phyloP scores from a whole-genome alignment of 2,888 invertebrate species.

The Drosophila atripex region DNA sequence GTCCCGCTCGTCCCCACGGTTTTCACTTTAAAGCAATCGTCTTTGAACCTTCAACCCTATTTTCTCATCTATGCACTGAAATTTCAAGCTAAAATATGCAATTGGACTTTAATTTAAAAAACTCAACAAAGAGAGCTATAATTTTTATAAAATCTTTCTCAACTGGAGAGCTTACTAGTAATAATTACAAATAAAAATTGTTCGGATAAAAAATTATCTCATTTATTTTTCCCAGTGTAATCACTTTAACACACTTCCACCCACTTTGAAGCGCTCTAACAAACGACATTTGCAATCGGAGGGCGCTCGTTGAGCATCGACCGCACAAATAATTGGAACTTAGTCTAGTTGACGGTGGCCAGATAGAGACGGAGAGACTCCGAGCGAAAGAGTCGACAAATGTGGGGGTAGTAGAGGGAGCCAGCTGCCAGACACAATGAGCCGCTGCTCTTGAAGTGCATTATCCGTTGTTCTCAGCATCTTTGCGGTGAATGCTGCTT shows the following conservation, averaged over 20 bases:
- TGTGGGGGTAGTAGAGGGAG: slow-evolving; percentile 19
- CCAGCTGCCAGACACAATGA: slow-evolving; percentile 70
- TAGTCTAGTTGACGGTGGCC: slow-evolving; percentile 61
- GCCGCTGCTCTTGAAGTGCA: slow-evolving; percentile 76
- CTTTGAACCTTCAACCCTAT: slow-evolving; percentile 31
- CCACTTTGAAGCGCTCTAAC: slow-evolving; percentile 7
- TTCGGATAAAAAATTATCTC: too few species aligned
- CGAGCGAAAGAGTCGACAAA: slow-evolving; percentile 21
- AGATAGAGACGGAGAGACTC: not conserved
- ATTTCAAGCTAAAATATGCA: not conserved
- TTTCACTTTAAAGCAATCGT: slow-evolving; percentile 45
- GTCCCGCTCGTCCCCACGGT: slow-evolving; percentile 12
- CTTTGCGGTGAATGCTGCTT: slow-evolving; percentile 67
- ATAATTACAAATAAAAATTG: too few species aligned
- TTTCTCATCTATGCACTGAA: slow-evolving; percentile 10
- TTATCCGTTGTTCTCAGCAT: slow-evolving; percentile 75
- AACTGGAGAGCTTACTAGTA: too few species aligned
- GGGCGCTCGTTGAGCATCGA: slow-evolving; percentile 65
- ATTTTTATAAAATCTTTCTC: too few species aligned
- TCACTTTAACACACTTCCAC: slow-evolving; percentile 18
- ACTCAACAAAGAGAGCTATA: not conserved
- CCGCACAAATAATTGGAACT: slow-evolving; percentile 78
- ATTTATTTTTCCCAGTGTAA: slow-evolving; percentile 6
- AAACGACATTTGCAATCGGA: slow-evolving; percentile 35
- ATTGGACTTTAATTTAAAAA: not conserved